These are phyloP conservation scores for Adelognathus sp. DNA, from an alignment of 2,888 invertebrate species.

Conservation along the genomic window DNA sequence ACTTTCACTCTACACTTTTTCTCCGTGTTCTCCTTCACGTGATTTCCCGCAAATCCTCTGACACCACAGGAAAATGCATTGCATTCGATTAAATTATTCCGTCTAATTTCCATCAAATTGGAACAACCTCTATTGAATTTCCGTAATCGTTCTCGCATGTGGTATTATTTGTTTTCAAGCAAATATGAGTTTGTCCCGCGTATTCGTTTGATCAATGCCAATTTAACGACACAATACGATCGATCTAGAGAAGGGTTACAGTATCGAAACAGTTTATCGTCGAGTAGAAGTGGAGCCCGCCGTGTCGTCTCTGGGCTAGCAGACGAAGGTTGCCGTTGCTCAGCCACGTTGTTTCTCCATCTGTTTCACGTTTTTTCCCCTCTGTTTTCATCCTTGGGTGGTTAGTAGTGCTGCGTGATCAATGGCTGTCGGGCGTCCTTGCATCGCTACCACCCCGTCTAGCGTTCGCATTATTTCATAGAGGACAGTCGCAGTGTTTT, in stretches of 20 bases:
- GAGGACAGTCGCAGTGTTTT: not conserved
- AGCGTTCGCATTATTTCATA: constrained; percentile 3
- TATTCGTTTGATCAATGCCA: not conserved
- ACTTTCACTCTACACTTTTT: too few species aligned
- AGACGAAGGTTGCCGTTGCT: constrained; percentile 12
- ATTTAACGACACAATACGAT: not conserved
- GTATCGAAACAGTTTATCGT: not conserved
- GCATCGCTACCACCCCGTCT: not conserved
- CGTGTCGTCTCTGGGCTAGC: not conserved
- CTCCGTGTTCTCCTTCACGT: too few species aligned
- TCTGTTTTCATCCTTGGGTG: not conserved
- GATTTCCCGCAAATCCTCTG: too few species aligned
- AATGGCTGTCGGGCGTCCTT: constrained; percentile 16
- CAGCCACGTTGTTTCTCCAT: not conserved
- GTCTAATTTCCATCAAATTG: too few species aligned
- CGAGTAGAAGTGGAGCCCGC: not conserved
- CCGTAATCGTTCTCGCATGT: not conserved
- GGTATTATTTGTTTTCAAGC: not conserved
- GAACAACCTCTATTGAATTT: too few species aligned
- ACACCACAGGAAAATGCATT: too few species aligned
- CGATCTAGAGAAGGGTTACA: not conserved
- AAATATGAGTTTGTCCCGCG: not conserved
- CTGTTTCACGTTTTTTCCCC: not conserved
- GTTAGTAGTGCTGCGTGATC: constrained; percentile 30
- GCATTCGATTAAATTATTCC: too few species aligned